Conservation (phyloP, 2,797 vertebrate genomes). For the Lepilemur ruficaudatus region DNA sequence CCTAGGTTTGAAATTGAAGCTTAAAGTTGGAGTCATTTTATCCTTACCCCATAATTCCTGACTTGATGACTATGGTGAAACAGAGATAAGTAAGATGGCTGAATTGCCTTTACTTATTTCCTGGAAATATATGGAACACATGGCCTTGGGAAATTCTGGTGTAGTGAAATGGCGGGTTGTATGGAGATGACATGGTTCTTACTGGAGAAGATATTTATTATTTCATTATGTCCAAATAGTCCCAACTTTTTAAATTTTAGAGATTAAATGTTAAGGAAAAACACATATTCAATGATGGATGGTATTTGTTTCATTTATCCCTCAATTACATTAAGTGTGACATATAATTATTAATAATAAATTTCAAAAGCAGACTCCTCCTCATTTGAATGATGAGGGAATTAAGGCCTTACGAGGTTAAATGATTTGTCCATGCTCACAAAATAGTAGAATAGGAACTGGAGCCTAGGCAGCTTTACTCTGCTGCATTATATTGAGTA, state of each 20-base stretch:
- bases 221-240: neutral
- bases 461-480: neutral
- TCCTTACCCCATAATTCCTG: neutral
- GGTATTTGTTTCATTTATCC: neutral
- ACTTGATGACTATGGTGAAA: neutral
- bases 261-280: constrained; percentile 23
- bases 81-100: neutral
- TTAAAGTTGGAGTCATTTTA: constrained; percentile 7
- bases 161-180: neutral
- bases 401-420: neutral
- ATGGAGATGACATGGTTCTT: neutral
- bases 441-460: neutral
- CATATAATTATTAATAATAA: neutral
- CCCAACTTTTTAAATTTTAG: neutral
- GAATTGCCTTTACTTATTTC: neutral
- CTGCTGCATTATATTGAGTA: neutral
- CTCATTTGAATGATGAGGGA: neutral
- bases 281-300: neutral
- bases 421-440: neutral
- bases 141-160: neutral
- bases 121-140: neutral
- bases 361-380: neutral
- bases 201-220: neutral
- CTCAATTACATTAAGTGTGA: neutral
- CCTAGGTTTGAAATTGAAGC: neutral